A percentile compares a stretch with the other conserved stretches of the same genome.
Evolutionary conservation across 2,888 invertebrate species (phyloP).

Genomic region (Apomyelois bistriatella): DNA sequence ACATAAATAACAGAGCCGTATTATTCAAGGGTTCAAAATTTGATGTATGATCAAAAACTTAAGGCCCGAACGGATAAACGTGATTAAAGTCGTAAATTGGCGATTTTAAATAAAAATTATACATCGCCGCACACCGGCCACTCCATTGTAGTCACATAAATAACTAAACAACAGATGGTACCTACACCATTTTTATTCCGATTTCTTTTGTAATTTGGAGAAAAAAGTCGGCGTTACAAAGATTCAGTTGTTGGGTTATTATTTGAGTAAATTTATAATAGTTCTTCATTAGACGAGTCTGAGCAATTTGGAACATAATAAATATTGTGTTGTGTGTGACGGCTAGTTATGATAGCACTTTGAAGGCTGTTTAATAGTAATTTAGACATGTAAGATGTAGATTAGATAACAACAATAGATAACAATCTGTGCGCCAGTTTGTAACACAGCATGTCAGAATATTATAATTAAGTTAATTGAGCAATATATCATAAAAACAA

Average conservation of each 20-base stretch:
- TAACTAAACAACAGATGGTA: slow-evolving; percentile 67
- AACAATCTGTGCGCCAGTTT: neutral
- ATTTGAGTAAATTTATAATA: slow-evolving; percentile 67
- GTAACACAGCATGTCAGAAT: neutral
- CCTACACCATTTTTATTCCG: slow-evolving; percentile 53
- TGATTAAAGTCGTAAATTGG: slow-evolving; percentile 66
- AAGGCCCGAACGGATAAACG: slow-evolving; percentile 22
- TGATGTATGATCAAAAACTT: slow-evolving; percentile 11
- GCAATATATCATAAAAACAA: no score
- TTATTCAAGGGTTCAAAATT: neutral
- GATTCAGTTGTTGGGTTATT: slow-evolving; percentile 67
- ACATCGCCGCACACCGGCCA: slow-evolving; percentile 43
- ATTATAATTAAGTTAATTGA: neutral
- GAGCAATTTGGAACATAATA: slow-evolving; percentile 50
- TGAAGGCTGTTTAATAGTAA: slow-evolving; percentile 19
- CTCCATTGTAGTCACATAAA: slow-evolving; percentile 71
- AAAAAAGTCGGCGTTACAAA: slow-evolving; percentile 65
- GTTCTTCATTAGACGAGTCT: slow-evolving; percentile 60
- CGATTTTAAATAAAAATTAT: slow-evolving; percentile 67
- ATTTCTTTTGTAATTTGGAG: slow-evolving; percentile 62
- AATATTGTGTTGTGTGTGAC: slow-evolving; percentile 47
- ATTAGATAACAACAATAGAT: slow-evolving; percentile 16
- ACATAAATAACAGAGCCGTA: neutral
- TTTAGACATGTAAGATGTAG: slow-evolving; percentile 17
- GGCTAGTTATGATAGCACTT: slow-evolving; percentile 36